phyloP scores from a whole-genome alignment of 2,888 invertebrate species.

The Caenorhabditis wallacei region DNA sequence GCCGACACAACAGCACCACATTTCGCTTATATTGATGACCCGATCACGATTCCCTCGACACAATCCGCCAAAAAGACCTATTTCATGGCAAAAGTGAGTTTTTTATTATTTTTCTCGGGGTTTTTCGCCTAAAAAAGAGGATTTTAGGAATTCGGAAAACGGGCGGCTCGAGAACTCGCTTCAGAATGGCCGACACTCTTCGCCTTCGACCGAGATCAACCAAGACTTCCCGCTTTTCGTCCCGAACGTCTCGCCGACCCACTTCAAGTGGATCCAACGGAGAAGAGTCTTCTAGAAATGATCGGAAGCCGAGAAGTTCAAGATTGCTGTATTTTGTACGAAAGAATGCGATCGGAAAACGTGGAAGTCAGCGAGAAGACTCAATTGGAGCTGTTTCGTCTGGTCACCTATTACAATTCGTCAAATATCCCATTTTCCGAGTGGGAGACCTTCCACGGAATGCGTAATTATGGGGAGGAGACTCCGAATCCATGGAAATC shows the following conservation, averaged over 20 bases:
- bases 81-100: constrained; percentile 75
- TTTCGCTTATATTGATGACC: constrained; percentile 95
- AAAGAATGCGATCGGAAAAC: constrained; percentile 75
- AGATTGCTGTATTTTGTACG: constrained; percentile 77
- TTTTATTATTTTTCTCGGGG: background rate
- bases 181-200: constrained; percentile 83
- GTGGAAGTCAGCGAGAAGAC: constrained; percentile 67
- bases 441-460: constrained; percentile 77
- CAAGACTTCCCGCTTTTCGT: constrained; percentile 78
- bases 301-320: constrained; percentile 73
- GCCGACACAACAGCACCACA: constrained; percentile 91
- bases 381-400: constrained; percentile 73
- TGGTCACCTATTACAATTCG: constrained; percentile 78
- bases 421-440: constrained; percentile 76
- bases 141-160: constrained; percentile 78
- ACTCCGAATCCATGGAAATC: constrained; percentile 63
- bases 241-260: constrained; percentile 76
- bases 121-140: background rate
- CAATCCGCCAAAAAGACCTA: constrained; percentile 70
- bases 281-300: constrained; percentile 72
- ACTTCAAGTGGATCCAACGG: constrained; percentile 73
- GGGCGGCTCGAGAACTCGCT: constrained; percentile 81
- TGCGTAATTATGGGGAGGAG: constrained; percentile 72
- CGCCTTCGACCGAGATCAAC: constrained; percentile 81
- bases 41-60: constrained; percentile 84